Evolutionary conservation across 2,113 vertebrate species (phyloP).

Genomic region (Siniperca knerii): DNA sequence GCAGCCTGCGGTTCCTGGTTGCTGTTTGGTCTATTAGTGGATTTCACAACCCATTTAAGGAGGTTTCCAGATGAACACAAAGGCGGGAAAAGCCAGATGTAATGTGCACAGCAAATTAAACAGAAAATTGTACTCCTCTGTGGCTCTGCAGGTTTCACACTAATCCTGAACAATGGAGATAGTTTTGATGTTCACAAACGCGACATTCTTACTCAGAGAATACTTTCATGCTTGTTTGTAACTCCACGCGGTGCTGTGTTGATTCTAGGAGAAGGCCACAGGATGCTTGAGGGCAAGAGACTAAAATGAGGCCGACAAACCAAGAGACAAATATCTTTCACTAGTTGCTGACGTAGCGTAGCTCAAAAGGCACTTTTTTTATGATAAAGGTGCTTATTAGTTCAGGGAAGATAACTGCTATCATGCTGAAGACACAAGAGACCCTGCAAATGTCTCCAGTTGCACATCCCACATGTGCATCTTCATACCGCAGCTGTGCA

Average conservation of each 20-base stretch:
- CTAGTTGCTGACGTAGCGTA: neutral
- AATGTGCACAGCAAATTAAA: conserved; percentile 49
- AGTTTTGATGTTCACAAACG: conserved; percentile 51
- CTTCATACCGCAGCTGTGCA: conserved; percentile 36
- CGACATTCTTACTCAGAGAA: conserved; percentile 33
- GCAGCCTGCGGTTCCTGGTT: neutral
- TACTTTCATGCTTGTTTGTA: conserved; percentile 45
- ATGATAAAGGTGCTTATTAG: conserved; percentile 29
- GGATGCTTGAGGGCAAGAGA: conserved; percentile 40
- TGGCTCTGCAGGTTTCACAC: conserved; percentile 13
- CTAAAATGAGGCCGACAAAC: conserved; percentile 33
- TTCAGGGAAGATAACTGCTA: conserved; percentile 15
- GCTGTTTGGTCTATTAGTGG: conserved; percentile 55
- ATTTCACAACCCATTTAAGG: conserved; percentile 64
- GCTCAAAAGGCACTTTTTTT: conserved; percentile 4
- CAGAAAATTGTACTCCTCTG: conserved; percentile 35
- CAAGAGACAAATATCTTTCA: conserved; percentile 14
- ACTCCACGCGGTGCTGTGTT: conserved; percentile 10
- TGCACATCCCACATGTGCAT: conserved; percentile 18
- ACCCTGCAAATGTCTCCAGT: conserved; percentile 13
- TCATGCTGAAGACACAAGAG: neutral
- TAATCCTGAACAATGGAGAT: conserved; percentile 49
- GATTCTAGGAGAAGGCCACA: conserved; percentile 52
- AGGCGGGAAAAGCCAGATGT: conserved; percentile 41
- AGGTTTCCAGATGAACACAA: conserved; percentile 57